Evolutionary conservation across 2,113 vertebrate species (phyloP).

Genomic region (Scophthalmus maximus): DNA sequence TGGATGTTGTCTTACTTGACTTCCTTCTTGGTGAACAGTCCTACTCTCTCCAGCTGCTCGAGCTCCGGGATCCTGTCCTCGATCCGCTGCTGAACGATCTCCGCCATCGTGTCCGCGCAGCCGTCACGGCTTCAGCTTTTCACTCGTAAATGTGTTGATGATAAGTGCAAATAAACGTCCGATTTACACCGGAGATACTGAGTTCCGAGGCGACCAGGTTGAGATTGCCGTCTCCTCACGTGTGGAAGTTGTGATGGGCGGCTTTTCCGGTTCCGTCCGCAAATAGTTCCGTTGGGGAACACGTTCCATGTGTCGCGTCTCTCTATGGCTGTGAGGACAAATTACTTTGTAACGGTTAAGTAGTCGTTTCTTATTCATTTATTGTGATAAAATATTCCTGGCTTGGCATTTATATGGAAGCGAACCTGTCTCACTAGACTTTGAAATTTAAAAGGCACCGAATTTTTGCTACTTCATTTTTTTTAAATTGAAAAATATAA

Average conservation of each 20-base stretch:
- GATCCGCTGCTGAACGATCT: slow-evolving; percentile 89
- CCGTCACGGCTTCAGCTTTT: not conserved
- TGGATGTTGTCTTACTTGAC: slow-evolving; percentile 83
- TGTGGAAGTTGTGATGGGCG: slow-evolving; percentile 70
- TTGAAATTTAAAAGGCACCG: too few species aligned
- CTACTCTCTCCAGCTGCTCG: slow-evolving; percentile 93
- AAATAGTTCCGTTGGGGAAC: slow-evolving; percentile 68
- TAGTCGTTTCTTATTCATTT: not conserved
- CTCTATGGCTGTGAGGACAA: too few species aligned
- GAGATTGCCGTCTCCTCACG: slow-evolving; percentile 39
- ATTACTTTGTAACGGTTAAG: too few species aligned
- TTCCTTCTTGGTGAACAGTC: slow-evolving; percentile 89
- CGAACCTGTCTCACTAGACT: too few species aligned
- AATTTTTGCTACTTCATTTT: too few species aligned
- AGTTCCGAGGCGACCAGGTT: accelerated
- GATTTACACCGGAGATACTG: not conserved
- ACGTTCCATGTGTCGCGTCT: not conserved
- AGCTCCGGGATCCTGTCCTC: slow-evolving; percentile 92
- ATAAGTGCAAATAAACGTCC: too few species aligned
- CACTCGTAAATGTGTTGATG: too few species aligned
- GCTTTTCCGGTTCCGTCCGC: slow-evolving; percentile 66
- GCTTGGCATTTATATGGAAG: too few species aligned
- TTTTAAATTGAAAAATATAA: too few species aligned
- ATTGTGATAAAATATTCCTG: too few species aligned
- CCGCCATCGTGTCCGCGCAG: slow-evolving; percentile 86